Percentiles rank a stretch among this genome's conserved stretches.
Evolutionary conservation across 2,113 vertebrate genomes (phyloP).

Genomic region (Paedocypris sp.): DNA sequence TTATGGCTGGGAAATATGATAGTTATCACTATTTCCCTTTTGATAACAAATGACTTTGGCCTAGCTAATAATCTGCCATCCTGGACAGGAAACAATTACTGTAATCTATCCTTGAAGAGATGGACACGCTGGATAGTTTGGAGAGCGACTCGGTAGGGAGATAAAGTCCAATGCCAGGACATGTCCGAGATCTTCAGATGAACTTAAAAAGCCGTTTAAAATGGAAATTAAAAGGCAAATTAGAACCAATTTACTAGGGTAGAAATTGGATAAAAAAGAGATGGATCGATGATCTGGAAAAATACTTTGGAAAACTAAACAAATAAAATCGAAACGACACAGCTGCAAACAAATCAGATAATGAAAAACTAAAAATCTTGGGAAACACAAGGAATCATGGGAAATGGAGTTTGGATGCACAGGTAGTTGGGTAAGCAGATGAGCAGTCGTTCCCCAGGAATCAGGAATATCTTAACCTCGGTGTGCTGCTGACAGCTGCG

Average conservation of each 20-base stretch:
- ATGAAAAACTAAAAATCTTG: too few relatives aligned
- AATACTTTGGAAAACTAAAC: too few relatives aligned
- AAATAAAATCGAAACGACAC: too few relatives aligned
- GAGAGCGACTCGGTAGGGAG: background rate
- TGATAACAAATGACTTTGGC: constrained; percentile 22
- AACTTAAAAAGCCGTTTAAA: background rate
- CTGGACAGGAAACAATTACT: constrained; percentile 29
- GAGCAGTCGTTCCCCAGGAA: background rate
- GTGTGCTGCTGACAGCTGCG: background rate
- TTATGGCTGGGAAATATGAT: constrained; percentile 19
- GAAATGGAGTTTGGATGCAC: too few relatives aligned
- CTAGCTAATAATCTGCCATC: constrained; percentile 17
- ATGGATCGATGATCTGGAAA: too few relatives aligned
- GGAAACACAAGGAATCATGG: too few relatives aligned
- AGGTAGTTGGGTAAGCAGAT: too few relatives aligned
- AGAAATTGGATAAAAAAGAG: too few relatives aligned
- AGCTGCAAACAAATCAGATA: too few relatives aligned
- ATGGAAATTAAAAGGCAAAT: background rate
- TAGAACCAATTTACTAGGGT: background rate
- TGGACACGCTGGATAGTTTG: constrained; percentile 20
- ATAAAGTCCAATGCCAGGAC: constrained; percentile 23
- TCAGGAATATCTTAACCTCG: background rate
- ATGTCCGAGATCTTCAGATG: constrained; percentile 15
- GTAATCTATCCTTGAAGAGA: constrained; percentile 28
- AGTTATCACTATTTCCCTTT: constrained; percentile 9